Conservation (phyloP, 1,140 invertebrate genomes). For the Apocrypta bakeri region DNA sequence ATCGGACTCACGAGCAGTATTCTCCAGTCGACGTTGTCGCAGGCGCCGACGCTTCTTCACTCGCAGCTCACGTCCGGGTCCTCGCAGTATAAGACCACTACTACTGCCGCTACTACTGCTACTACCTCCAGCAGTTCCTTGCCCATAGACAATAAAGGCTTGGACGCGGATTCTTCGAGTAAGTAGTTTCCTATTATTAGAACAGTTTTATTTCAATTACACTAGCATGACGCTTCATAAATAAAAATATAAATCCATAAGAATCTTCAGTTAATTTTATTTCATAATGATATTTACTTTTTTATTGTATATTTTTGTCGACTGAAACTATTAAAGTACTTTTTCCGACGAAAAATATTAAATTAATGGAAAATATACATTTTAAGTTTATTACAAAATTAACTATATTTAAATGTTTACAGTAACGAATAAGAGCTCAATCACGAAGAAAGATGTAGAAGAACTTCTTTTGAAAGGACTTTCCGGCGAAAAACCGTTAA, state of each 20-base stretch:
- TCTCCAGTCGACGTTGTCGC: conserved; percentile 70
- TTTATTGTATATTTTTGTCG: too few species aligned
- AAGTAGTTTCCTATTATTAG: conserved; percentile 7
- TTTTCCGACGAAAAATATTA: too few species aligned
- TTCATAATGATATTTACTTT: too few species aligned
- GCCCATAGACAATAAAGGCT: conserved; percentile 67
- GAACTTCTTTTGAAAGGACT: conserved; percentile 54
- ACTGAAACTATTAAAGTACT: too few species aligned
- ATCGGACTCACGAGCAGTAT: conserved; percentile 69
- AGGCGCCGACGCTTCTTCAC: conserved; percentile 67
- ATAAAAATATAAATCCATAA: too few species aligned
- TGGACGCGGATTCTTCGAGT: conserved; percentile 62
- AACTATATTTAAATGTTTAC: conserved; percentile 17
- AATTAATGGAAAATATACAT: too few species aligned
- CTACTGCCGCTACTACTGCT: conserved; percentile 45
- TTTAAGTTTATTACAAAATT: neutral
- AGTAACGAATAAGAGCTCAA: conserved; percentile 42
- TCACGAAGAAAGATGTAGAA: conserved; percentile 64
- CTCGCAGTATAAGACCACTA: conserved; percentile 64
- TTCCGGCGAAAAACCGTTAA: conserved; percentile 58
- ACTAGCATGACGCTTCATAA: neutral
- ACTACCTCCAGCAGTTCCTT: conserved; percentile 51
- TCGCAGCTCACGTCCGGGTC: conserved; percentile 67
- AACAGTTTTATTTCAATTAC: neutral
- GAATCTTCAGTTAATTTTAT: too few species aligned